Base-by-base conservation (phyloP, 2,888 invertebrate species). In the Limenitis arthemis region DNA sequence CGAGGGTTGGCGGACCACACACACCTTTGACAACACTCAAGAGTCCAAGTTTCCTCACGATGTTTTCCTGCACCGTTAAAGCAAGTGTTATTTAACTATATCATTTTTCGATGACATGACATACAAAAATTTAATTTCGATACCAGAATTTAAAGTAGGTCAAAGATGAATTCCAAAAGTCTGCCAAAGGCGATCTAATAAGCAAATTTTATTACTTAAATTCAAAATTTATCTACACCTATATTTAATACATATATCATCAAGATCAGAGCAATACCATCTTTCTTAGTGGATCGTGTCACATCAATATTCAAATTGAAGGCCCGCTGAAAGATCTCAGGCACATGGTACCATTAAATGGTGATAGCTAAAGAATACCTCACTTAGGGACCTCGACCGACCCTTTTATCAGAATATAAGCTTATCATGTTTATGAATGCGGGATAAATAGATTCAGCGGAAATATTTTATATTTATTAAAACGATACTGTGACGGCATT, bases 381-480 rank as follows among this genome's bases (percentile, higher is more conserved):
- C 79, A 78, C 80, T 82, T 79, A 79, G 70, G 74, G 71, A 68
- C 69, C 76, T 68, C 68, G 63, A 63, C 58, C 75, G 77, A 81
- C 80, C 82, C 81, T 82, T 83, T 81, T 81, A 81, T 82, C 79
- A 75, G 76, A 67, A 75, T 81, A 83, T 81, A 82, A 79, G 81
- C 79, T 80, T 81, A 81, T 82, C 79, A 79, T 79, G 80, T 81
- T 77, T 79, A 79, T 80, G 74, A 72, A 74, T 72, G 70, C 69
- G 75, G 64, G 70, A 70, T 78, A 73, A 77, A 78, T 76, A 72
- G 70, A 67, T 20, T 20, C 61, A 66, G 72, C 70, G 72, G 70
- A 71, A 76, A 75, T 55, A 55, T 50, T 55, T 52, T 53, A 49
- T 44, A 47, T 48, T 55, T 57, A 52, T 52, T 47, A 49, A 59